Evolutionary conservation across 92 coral and sea anemone genomes (phyloP), one percentile per base, ranked within the genome.

Genomic region (Phenganax subtilis): DNA sequence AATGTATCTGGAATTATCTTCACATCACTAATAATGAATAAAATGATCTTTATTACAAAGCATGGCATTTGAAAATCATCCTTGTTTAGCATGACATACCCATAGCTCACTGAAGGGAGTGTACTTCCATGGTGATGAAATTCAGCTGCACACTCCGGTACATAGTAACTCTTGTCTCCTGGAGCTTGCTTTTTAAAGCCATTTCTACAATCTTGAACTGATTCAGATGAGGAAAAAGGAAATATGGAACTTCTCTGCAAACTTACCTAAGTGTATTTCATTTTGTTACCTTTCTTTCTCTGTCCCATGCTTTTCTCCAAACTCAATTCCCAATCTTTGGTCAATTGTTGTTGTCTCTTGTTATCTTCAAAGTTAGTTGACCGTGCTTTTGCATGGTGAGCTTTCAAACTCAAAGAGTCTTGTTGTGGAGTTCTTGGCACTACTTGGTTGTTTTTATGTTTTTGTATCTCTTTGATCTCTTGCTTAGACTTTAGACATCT

Each of bases 51-150:
- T 10, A 63, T n/a, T 17, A 52, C 44, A 54, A 37, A 56, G 30
- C 29, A 60, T 20, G 25, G 66, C 66, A 60, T 62, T 51, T 12
- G 53, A 57, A 76, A 51, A 37, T 37, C 47, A 37, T 37, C 47
- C 47, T 37, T 10, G 28, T 65, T 65, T 12, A 65, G 10, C 55
- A 37, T 30, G 12, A 60, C 88, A 62, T 75, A 92, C 97, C 97
- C 97, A 92, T 90, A 92, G 54, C 86, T 87, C 51, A 88, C 72
- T 9, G 87, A 87, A 62, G 98, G 94, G 20, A 88, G 83, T 74
- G 98, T 94, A 82, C 98, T 88, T 30, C 98, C 98, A 17, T 89
- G 90, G 64, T 81, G 85, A 85, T 94, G 98, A 79, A 94, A 94
- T 12, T 87, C 85, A 3, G 64, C 63, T 9, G 90, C 89, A 82